Base-by-base conservation (phyloP, 2,888 invertebrate species). In the Aproaerema taeniolella region DNA sequence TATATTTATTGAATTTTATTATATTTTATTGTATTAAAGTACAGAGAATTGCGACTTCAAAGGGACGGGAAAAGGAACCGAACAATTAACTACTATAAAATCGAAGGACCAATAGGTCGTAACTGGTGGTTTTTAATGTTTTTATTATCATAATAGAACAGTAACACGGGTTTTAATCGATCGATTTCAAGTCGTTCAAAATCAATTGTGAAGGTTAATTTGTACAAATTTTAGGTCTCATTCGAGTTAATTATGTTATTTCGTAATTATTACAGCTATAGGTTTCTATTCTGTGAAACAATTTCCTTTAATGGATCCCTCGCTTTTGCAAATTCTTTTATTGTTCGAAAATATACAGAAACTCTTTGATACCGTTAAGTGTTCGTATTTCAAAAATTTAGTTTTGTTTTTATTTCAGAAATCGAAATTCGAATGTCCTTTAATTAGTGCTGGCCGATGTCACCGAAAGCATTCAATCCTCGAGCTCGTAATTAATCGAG, bases 71-170 rank as follows among this genome's bases (percentile, higher is more conserved):
- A 64, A 69, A 72, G 74, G 74, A 71, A 76, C 73, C 68, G 71
- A 69, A 77, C 74, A 82, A 83, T 83, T 82, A 82, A 67, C 70
- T 66, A 67, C 80, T 69, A 80, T 83, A 83, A 81, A 67, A 55
- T 53, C 46, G 55, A 42, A 43, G 45, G 50, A 52, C 52, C 59
- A 56, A 64, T 59, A 53, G 50, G 45, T 52, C 29, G 30, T 39
- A 47, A 45, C 47, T 41, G 52, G 52, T 50, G 50, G 72, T n/a
- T n/a, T n/a, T n/a, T n/a, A n/a, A n/a, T n/a, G n/a, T n/a, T n/a
- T n/a, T 75, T 70, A 70, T 64, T 65, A 57, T 67, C 56, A 50
- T 69, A 72, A 68, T 69, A 62, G 65, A 68, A 69, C 61, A 56
- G 45, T 48, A 45, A 49, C 43, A 42, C 47, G 46, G 47, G 49